These are phyloP conservation scores for Rhinophrynus dorsalis DNA, from an alignment of 2,797 vertebrate genomes.

Conservation along the genomic window DNA sequence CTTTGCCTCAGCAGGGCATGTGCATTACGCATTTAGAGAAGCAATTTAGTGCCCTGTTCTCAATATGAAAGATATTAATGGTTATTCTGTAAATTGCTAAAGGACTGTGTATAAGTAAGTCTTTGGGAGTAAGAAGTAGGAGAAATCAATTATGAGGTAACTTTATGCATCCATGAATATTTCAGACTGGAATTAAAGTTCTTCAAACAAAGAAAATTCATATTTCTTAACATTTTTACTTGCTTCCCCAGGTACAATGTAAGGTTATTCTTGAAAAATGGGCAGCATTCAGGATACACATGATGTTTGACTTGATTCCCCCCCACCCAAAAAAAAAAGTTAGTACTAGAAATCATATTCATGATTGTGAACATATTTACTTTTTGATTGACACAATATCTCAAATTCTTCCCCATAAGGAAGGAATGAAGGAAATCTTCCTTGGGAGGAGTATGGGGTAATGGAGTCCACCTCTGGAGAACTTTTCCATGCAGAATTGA, in stretches of 20 bases:
- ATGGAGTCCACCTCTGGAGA: too few relatives aligned
- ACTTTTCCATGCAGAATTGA: too few relatives aligned
- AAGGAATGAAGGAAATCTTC: too few relatives aligned
- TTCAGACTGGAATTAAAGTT: slow-evolving; percentile 35
- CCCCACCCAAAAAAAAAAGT: too few relatives aligned
- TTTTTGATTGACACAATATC: too few relatives aligned
- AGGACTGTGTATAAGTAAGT: slow-evolving; percentile 29
- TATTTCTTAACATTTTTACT: slow-evolving; percentile 19
- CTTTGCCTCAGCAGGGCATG: slow-evolving; percentile 23
- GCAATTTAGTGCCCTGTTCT: slow-evolving; percentile 33
- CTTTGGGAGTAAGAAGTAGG: slow-evolving; percentile 6
- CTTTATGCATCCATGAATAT: slow-evolving; percentile 43
- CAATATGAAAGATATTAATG: slow-evolving; percentile 40
- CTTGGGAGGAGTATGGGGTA: too few relatives aligned
- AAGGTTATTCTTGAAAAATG: too few relatives aligned
- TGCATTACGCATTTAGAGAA: slow-evolving; percentile 42
- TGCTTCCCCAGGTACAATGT: neutral
- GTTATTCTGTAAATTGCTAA: slow-evolving; percentile 45
- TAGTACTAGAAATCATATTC: too few relatives aligned
- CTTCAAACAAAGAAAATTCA: slow-evolving; percentile 23
- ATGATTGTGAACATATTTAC: too few relatives aligned
- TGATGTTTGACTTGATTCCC: too few relatives aligned
- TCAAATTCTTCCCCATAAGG: too few relatives aligned
- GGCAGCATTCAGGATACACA: too few relatives aligned
- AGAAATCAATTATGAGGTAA: slow-evolving; percentile 41